Base-by-base conservation (phyloP, 2,888 invertebrate genomes). In the Orthosia gothica region DNA sequence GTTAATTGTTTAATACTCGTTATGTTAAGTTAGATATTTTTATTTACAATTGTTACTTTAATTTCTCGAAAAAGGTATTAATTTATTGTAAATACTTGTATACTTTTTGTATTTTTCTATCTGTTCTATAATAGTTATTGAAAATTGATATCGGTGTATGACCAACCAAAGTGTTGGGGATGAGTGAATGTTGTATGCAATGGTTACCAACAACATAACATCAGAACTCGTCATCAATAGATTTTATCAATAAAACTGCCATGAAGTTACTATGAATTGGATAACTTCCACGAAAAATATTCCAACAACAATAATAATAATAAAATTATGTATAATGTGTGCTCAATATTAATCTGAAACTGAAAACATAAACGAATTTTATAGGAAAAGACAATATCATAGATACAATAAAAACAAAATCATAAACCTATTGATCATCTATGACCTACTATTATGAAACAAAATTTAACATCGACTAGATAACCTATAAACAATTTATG, bases 31-130 rank as follows among this genome's bases (percentile, higher is more conserved):
- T 87, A 81, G 67, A 87, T 85, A 74, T 77, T 85, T 86, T 84
- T 87, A 87, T 89, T 87, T 89, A 89, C 84, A 85, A 76, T 78
- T 81, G 89, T 87, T 89, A 80, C 69, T 76, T 76, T 82, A 81
- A 74, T 87, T 79, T 86, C 67, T 73, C 57, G 67, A 81, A 67
- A 72, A 88, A 87, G 86, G 86, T 89, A 89, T 89, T 90, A 89
- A 84, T 87, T 90, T 88, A 86, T 86, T 90, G 82, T 88, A 89
- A 84, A 85, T 88, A 84, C 70, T 69, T 81, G 73, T 71, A 61
- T 80, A 73, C 73, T 74, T 79, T 77, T 82, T 77, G 63, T 85
- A 79, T 77, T 78, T 84, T 79, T 86, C 71, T 84, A 79, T 81
- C 65, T 79, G 40, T 79, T 74, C 61, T 77, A 80, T 82, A 75